Base-by-base conservation (phyloP, 2,888 invertebrate species). In the Pandemis corylana region DNA sequence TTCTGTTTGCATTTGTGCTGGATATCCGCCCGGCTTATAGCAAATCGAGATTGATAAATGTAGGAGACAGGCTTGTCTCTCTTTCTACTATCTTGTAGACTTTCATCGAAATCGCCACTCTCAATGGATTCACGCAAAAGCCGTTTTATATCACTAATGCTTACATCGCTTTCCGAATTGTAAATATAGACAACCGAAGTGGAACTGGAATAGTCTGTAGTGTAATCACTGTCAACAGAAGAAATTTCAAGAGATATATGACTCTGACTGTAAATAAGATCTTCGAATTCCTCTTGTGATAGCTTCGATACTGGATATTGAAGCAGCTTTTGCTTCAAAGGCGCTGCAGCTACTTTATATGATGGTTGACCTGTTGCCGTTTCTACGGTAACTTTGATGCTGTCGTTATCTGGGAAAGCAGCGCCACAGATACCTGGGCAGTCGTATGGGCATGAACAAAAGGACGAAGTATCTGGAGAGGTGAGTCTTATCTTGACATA, bases 401-500 rank as follows among this genome's bases (percentile, higher is more conserved):
- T 49, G 7, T 65, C 49, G 36, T 36, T 65, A 36, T 65, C 65
- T 1, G 65, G 28, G 13, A 65, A 49, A 7, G 12, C 65, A 13
- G 28, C 28, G 6, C 28, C 13, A 7, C 44, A 49, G 3, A 65
- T 13, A 10, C 65, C 65, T 0, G 49, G 65, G 28, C 65, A 65
- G 9, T 65, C 65, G 28, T 65, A 1, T 0, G 65, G 49, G 49
- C 65, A 65, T 7, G 65, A 7, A 49, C 65, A 65, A 5, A 65
- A 65, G 7, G 65, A 65, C 28, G 65, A 49, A 65, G 28, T 49
- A n/a, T 65, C 65, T 7, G 65, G 65, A 28, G 65, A 65, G 12
- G 65, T 65, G 13, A 65, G 49, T 49, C 65, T 65, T 4, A 65
- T 65, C n/a, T 65, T 65, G 5, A 65, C 65, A 13, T 65, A 65